A percentile compares a stretch with the other conserved stretches of the same genome.
Evolutionary conservation across 2,888 invertebrate species (phyloP).

Genomic region (Ophioninae sp.): DNA sequence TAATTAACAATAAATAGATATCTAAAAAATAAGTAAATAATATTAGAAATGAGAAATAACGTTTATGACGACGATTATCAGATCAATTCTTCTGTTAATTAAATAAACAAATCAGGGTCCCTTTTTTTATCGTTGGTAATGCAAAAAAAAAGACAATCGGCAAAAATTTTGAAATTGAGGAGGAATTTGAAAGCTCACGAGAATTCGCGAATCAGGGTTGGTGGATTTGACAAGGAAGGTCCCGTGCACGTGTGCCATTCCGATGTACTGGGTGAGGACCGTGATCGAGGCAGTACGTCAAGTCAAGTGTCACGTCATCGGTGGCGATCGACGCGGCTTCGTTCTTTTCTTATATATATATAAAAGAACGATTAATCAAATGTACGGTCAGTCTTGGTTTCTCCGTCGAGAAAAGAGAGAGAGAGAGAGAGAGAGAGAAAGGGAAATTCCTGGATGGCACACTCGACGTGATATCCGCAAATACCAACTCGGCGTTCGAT

Average conservation of each 20-base stretch:
- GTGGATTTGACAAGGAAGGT: conserved; percentile 4
- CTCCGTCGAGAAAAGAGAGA: conserved; percentile 16
- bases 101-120: neutral
- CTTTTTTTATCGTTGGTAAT: neutral
- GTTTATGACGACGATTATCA: too few species aligned
- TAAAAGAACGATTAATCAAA: conserved; percentile 56
- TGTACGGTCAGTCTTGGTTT: conserved; percentile 13
- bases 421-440: conserved; percentile 16
- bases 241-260: conserved; percentile 7
- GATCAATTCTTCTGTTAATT: too few species aligned
- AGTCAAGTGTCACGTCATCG: conserved; percentile 61
- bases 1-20: too few species aligned
- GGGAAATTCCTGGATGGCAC: conserved; percentile 34
- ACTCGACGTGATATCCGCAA: conserved; percentile 52
- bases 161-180: neutral
- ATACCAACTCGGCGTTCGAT: conserved; percentile 53
- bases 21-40: too few species aligned
- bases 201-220: neutral
- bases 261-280: conserved; percentile 32
- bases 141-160: neutral
- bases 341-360: conserved; percentile 22
- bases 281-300: conserved; percentile 48
- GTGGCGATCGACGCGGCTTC: conserved; percentile 53
- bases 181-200: too few species aligned
- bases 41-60: too few species aligned